Conservation (phyloP, 2,888 invertebrate species). For the Drosophila robusta region DNA sequence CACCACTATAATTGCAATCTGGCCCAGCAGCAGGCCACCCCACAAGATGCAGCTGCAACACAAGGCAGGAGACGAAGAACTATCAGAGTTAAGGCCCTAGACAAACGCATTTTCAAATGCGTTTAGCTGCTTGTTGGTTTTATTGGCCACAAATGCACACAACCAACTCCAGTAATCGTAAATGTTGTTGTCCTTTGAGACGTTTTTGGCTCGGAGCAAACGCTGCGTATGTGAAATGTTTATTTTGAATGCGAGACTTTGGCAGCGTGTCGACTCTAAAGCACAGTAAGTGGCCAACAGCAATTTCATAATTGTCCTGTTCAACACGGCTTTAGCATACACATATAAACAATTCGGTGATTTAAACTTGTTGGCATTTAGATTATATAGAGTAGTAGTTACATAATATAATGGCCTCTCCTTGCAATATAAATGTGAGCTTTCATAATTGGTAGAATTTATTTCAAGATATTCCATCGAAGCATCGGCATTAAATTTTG, state of each 20-base stretch:
- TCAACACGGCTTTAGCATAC: not conserved
- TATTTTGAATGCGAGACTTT: not conserved
- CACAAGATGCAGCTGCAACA: slow-evolving; percentile 8
- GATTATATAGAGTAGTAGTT: no score
- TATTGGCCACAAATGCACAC: slow-evolving; percentile 17
- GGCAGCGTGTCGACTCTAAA: not conserved
- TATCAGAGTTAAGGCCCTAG: not conserved
- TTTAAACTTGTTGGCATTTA: not conserved
- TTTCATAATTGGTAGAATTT: not conserved
- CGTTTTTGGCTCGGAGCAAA: not conserved
- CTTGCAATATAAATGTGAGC: no score
- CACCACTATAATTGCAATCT: slow-evolving; percentile 40
- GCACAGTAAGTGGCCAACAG: not conserved
- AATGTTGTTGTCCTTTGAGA: not conserved
- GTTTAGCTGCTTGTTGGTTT: slow-evolving; percentile 12
- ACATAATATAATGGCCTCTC: no score
- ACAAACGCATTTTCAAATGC: slow-evolving; percentile 5
- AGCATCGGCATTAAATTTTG: no score
- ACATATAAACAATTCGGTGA: not conserved
- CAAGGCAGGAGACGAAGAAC: not conserved
- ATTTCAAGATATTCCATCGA: not conserved
- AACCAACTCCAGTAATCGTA: slow-evolving; percentile 1
- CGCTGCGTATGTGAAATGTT: slow-evolving; percentile 7
- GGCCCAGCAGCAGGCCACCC: slow-evolving; percentile 32
- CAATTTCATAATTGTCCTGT: slow-evolving; percentile 7